phyloP scores from a whole-genome alignment of 2,113 vertebrate species.

The Terrapene triunguis region DNA sequence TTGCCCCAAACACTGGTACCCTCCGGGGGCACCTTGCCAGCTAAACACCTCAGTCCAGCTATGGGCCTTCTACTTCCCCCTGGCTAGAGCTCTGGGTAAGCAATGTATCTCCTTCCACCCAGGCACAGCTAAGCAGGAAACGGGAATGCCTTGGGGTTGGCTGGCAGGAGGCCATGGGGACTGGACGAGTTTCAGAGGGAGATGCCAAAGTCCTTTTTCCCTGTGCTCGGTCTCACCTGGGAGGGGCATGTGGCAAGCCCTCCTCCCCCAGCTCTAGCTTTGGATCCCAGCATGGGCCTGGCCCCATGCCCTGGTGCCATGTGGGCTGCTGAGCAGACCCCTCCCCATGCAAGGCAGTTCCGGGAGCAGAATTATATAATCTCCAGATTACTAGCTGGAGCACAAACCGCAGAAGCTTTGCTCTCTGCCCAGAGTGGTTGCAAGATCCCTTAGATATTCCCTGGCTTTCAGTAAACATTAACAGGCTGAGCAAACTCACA shows the following conservation, averaged over 20 bases:
- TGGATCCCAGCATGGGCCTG: not conserved
- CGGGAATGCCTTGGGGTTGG: not conserved
- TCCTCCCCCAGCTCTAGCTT: not conserved
- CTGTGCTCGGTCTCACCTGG: no score
- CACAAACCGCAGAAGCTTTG: not conserved
- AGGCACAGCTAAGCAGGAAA: not conserved
- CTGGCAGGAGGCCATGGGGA: not conserved
- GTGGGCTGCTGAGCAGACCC: not conserved
- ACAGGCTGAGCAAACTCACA: not conserved
- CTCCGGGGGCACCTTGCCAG: not conserved
- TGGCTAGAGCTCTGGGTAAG: not conserved
- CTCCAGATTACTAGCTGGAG: not conserved
- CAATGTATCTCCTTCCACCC: not conserved
- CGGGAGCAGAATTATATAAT: not conserved
- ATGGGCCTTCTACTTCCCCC: not conserved
- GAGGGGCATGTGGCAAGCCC: not conserved
- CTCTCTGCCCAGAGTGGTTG: not conserved
- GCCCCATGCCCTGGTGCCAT: not conserved
- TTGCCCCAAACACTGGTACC: not conserved
- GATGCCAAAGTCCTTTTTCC: not conserved
- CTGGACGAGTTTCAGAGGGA: not conserved
- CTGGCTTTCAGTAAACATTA: not conserved
- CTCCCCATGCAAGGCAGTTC: not conserved
- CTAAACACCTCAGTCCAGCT: not conserved
- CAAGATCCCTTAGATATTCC: not conserved